A percentile compares a stretch with the other conserved stretches of the same genome.
These are phyloP conservation scores for Eupithecia subfuscata DNA, from an alignment of 2,888 invertebrate species.

Conservation along the genomic window DNA sequence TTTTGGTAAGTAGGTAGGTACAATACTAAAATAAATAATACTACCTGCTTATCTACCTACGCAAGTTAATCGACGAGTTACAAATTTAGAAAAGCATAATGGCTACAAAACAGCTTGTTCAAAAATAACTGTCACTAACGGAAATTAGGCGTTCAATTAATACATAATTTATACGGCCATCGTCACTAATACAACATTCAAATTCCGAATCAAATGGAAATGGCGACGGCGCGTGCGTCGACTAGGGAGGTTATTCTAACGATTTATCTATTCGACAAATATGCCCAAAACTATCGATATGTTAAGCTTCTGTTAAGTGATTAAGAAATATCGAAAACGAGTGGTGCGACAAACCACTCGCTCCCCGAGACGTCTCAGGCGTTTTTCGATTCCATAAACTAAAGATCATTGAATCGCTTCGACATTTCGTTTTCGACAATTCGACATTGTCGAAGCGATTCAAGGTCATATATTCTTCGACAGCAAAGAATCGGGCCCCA, in stretches of 20 bases:
- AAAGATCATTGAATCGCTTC: no score
- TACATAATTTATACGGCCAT: conserved; percentile 16
- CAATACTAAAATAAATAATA: no score
- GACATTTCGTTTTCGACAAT: no score
- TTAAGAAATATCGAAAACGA: not conserved
- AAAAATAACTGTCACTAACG: conserved; percentile 21
- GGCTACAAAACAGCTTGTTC: conserved; percentile 9
- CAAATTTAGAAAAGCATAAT: not conserved
- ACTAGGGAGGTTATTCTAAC: not conserved
- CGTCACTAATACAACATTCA: conserved; percentile 17
- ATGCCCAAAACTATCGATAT: not conserved
- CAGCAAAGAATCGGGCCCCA: conserved; percentile 5
- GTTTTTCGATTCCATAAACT: not conserved
- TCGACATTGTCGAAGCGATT: not conserved
- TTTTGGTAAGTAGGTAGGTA: not conserved
- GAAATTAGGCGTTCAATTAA: conserved; percentile 24
- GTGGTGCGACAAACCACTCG: not conserved
- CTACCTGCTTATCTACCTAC: not conserved
- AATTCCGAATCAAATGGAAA: conserved; percentile 16
- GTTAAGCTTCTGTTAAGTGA: not conserved
- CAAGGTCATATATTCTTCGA: not conserved
- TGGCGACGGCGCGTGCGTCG: conserved; percentile 34
- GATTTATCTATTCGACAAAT: not conserved
- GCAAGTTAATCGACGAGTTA: not conserved
- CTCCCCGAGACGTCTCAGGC: not conserved